Conservation (phyloP, 1,140 invertebrate genomes). For the Apis dorsata region DNA sequence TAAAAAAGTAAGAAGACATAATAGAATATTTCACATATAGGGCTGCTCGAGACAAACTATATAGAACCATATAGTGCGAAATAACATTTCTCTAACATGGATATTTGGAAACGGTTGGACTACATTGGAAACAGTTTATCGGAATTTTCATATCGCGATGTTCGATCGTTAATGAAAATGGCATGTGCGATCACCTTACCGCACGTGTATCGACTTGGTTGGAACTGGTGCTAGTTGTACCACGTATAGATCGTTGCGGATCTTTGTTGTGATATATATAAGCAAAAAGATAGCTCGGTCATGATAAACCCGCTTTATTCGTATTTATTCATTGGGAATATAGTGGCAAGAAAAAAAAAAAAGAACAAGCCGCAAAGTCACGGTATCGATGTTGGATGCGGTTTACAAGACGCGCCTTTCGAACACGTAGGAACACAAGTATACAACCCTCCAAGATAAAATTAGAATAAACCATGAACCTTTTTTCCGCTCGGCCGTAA, state of each 20-base stretch:
- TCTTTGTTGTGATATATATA: background rate
- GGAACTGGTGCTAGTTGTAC: background rate
- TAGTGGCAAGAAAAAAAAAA: background rate
- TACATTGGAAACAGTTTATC: background rate
- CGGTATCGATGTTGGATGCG: background rate
- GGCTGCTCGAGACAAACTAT: background rate
- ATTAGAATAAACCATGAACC: slow-evolving; percentile 50
- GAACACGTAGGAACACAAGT: slow-evolving; percentile 20
- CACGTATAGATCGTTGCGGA: background rate
- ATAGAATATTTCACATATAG: background rate
- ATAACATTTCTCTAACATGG: background rate
- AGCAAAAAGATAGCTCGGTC: too few relatives aligned
- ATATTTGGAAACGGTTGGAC: background rate
- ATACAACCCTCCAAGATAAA: slow-evolving; percentile 50
- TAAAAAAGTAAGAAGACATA: background rate
- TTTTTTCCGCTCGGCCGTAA: slow-evolving; percentile 25
- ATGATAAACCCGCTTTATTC: too few relatives aligned
- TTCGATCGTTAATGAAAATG: background rate
- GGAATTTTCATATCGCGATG: background rate
- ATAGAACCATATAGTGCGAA: background rate
- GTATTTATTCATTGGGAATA: background rate
- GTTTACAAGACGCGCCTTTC: slow-evolving; percentile 4
- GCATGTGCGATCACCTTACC: background rate
- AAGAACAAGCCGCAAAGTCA: background rate
- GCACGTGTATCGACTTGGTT: background rate